Percentiles rank a stretch among this genome's conserved stretches.
Conservation (phyloP, 2,797 vertebrate genomes). For the Oryzias sinensis region DNA sequence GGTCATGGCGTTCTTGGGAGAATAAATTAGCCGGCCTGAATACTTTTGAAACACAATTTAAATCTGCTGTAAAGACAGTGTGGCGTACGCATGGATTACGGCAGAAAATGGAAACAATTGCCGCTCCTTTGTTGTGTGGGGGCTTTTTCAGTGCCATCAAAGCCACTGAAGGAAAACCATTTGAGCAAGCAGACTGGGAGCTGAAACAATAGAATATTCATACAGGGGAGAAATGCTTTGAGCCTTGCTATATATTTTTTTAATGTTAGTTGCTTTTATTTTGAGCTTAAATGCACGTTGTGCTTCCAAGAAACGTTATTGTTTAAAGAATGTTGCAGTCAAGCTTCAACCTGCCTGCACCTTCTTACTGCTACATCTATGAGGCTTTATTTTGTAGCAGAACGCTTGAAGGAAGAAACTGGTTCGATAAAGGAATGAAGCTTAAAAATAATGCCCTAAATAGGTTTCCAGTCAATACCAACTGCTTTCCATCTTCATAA, state of each 20-base stretch:
- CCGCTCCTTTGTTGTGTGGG: conserved; percentile 15
- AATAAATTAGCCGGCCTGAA: conserved; percentile 15
- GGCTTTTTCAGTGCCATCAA: conserved; percentile 24
- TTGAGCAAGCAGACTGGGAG: conserved; percentile 1
- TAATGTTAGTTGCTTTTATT: conserved; percentile 3
- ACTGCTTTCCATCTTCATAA: conserved; percentile 19
- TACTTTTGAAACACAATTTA: conserved; percentile 6
- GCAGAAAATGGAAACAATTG: conserved; percentile 25
- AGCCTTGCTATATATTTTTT: neutral
- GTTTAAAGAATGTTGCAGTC: conserved; percentile 4
- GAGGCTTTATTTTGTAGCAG: conserved; percentile 22
- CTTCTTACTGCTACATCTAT: conserved; percentile 9
- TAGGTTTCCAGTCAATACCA: conserved; percentile 29
- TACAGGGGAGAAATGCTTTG: no score
- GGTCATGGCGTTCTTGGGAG: conserved; percentile 1
- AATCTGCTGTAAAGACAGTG: neutral
- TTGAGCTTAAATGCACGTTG: conserved; percentile 7
- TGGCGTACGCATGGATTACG: conserved; percentile 7
- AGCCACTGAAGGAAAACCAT: conserved; percentile 29
- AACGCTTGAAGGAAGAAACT: conserved; percentile 6
- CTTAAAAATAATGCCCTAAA: conserved; percentile 9
- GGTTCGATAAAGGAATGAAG: conserved; percentile 22
- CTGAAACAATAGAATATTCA: conserved; percentile 12
- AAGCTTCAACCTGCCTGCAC: conserved; percentile 2
- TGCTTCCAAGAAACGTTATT: conserved; percentile 13